Evolutionary conservation across 2,888 invertebrate species (phyloP), one percentile per base, ranked within the genome.

Genomic region (Cosmia pyralina): DNA sequence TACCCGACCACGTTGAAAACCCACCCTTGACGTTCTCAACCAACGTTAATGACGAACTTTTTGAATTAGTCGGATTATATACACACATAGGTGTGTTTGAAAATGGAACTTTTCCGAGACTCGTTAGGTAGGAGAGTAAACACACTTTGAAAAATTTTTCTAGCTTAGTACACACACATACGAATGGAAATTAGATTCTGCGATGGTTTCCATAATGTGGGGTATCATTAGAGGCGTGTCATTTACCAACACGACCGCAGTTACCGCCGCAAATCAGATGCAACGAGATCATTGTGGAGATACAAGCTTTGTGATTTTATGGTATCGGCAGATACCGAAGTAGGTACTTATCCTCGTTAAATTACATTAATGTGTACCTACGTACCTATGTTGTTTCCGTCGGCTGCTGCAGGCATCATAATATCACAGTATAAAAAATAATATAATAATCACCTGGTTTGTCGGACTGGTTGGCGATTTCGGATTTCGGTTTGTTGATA

Each of bases 41-140:
- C 68, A 76, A 62, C 72, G 79, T 69, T 53, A 46, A 11, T 58
- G 46, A 19, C 28, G 52, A 75, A 55, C 75, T 83, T 79, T 86
- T 79, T 22, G 52, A 88, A 81, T 88, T 73, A 46, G 86, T 60
- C 69, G 88, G 83, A 66, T 87, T 82, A 66, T 82, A 66, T 75
- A 79, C 73, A 62, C 74, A 82, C 75, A 77, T 83, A 82, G 82
- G 84, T 82, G 83, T 79, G 83, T 74, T 85, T 79, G 84, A 77
- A 84, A 87, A 83, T 86, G 74, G 80, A 84, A 87, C 77, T 88
- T 90, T 89, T 87, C 88, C 87, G 78, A 83, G 76, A 85, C 90
- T 91, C 89, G 90, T 92, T 92, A 91, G 87, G 79, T 76, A 69
- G 78, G 55, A 73, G 82, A 74, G 87, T 87, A 90, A 91, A 91